Base-by-base conservation (phyloP, 92 coral and sea anemone genomes). In the Muricea muricata region DNA sequence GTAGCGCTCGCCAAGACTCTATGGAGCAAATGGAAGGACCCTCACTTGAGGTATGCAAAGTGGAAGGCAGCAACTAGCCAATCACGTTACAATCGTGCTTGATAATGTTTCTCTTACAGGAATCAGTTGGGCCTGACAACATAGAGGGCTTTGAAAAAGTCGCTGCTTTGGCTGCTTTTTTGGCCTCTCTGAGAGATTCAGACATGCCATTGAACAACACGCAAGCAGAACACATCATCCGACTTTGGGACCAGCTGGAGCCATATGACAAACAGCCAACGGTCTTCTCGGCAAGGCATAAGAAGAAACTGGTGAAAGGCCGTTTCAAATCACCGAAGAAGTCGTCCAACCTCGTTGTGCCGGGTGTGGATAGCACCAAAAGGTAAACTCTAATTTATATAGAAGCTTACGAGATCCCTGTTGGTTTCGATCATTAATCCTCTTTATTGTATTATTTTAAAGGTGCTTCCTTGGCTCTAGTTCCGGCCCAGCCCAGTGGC, bases 401-500 rank as follows among this genome's bases (percentile, higher is more conserved):
- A 54, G 25, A 54, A 54, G 2, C 2, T 54, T 54, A 17, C 61
- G 23, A 54, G 20, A 14, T n/a, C 4, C 42, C 9, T 37, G 42
- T 37, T 37, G 9, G 4, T 4, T 37, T 37, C 4, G 4, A 37
- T 37, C 5, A 9, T 37, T 37, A 37, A 37, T 37, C 9, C 4
- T 54, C 61, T 54, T 54, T 17, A 6, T 13, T 70, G 21, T 75
- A 52, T 20, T 86, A 50, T 67, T 0, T 0, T 35, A 10, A 9
- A 86, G 90, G 58, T 87, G 90, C 47, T 93, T 93, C 68, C 76
- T 93, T 8, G 90, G 88, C 15, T 56, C 88, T 35, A 68, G 61
- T 55, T 32, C 75, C 37, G 92, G 92, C 6, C 93, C 91, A 35
- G 93, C 97, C 3, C 80, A 83, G 10, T 86, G 93, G 90, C 97